Percentiles rank a stretch among this genome's conserved stretches.
Evolutionary conservation across 2,888 invertebrate species (phyloP).

Genomic region (Mesorhabditis belari): DNA sequence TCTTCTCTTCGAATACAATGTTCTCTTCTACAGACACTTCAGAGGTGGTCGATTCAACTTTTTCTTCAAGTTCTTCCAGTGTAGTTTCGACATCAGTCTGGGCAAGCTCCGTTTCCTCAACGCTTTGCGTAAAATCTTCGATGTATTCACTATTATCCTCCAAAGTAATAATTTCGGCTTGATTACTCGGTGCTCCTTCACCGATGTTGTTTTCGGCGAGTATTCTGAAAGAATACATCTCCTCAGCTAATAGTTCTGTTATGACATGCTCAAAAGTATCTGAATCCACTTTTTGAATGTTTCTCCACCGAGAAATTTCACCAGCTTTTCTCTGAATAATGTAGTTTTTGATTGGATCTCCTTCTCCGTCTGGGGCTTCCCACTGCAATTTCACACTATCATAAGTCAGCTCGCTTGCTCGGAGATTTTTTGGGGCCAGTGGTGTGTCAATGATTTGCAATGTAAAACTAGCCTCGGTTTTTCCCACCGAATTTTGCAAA

Average conservation of each 20-base stretch:
- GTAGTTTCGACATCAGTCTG: neutral
- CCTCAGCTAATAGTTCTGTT: slow-evolving; percentile 27
- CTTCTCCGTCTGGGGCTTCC: slow-evolving; percentile 22
- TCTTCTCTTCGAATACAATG: neutral
- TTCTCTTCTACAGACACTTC: slow-evolving; percentile 12
- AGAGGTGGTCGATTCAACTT: slow-evolving; percentile 20
- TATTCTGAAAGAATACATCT: slow-evolving; percentile 33
- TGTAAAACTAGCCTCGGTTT: slow-evolving; percentile 14
- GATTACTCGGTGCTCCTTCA: slow-evolving; percentile 13
- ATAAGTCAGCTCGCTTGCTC: neutral
- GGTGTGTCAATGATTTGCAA: slow-evolving; percentile 28
- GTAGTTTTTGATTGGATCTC: slow-evolving; percentile 17
- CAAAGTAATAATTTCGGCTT: neutral
- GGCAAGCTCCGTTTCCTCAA: neutral
- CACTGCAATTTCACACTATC: slow-evolving; percentile 7
- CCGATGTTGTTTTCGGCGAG: slow-evolving; percentile 26
- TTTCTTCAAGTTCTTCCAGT: slow-evolving; percentile 13
- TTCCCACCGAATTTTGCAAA: slow-evolving; percentile 25
- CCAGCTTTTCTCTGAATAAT: slow-evolving; percentile 26
- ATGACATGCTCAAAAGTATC: slow-evolving; percentile 11
- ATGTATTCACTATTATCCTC: slow-evolving; percentile 3
- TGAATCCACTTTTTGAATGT: slow-evolving; percentile 15
- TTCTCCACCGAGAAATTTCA: slow-evolving; percentile 31
- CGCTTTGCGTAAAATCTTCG: neutral
- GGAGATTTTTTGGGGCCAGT: slow-evolving; percentile 9